Base-by-base conservation (phyloP, 1,140 invertebrate species). In the Diprion similis region DNA sequence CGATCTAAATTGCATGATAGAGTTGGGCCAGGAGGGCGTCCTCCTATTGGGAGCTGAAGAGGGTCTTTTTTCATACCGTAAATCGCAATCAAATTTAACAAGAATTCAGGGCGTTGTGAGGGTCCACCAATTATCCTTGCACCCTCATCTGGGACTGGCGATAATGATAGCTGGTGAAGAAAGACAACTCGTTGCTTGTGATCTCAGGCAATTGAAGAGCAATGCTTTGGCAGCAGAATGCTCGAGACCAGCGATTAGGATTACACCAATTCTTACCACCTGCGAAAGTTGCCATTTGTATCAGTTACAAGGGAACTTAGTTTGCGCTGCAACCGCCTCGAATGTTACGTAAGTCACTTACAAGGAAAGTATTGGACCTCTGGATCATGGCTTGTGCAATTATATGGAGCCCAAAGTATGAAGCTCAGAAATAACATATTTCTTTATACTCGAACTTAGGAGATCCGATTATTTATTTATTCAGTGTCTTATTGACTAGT, bases 151-250 rank as follows among this genome's bases (percentile, higher is more conserved):
- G 15, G 89, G 90, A 65, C 81, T 91, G 24, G 91, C 91, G n/a
- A 82, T 95, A 45, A 90, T 94, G 86, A 92, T 93, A 76, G 91
- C 90, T 46, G 92, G 92, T 1, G 89, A 90, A 73, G 91, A 91
- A n/a, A 89, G 92, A 51, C 87, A 89, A 46, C 82, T 95, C 1
- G 90, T 93, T 11, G 89, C 89, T 18, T 91, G 92, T 77, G 91
- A 93, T 79, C 88, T 93, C 51, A 89, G 91, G 19, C 89, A 93
- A 78, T 78, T 95, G 18, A 90, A 91, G 70, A 90, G 89, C 65
- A 89, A 92, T 71, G 90, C 91, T 2, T 82, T 91, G 64, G 89
- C 92, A 15, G 90, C 89, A 11, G 87, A 89, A 15, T 91, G 89
- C 78, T 90, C 89, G 11, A 92, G 91, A 78, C 92, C 90, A 64